phyloP scores from a whole-genome alignment of 2,113 vertebrate genomes.

The Cettia cetti region DNA sequence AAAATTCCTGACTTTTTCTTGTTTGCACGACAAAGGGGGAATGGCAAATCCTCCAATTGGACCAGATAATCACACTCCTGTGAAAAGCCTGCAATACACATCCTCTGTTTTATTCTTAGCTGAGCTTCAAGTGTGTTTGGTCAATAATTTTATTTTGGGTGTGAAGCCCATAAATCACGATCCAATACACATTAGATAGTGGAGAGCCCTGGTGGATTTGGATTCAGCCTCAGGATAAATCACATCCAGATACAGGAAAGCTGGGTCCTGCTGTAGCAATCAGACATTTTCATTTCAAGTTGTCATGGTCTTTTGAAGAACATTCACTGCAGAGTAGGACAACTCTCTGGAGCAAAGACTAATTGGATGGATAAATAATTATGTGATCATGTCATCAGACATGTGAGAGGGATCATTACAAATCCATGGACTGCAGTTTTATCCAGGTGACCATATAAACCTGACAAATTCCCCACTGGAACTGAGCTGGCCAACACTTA shows the following conservation, averaged over 20 bases:
- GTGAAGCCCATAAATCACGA: slow-evolving; percentile 62
- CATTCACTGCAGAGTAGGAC: not conserved
- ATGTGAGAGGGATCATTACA: not conserved
- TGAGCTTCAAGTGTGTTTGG: slow-evolving; percentile 81
- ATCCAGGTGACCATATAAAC: not conserved
- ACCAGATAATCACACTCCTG: slow-evolving; percentile 88
- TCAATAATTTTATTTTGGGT: slow-evolving; percentile 85
- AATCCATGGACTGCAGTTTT: not conserved
- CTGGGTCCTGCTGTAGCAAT: not conserved
- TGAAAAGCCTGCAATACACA: slow-evolving; percentile 92
- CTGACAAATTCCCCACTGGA: not conserved
- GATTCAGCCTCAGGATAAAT: slow-evolving; percentile 20
- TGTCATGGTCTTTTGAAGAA: not conserved
- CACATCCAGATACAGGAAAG: not conserved
- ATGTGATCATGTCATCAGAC: not conserved
- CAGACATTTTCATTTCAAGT: not conserved
- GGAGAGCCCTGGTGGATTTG: not conserved
- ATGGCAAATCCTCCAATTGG: slow-evolving; percentile 85
- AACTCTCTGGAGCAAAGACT: not conserved
- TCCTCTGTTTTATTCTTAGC: slow-evolving; percentile 66
- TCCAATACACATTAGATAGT: slow-evolving; percentile 54
- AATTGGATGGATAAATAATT: not conserved
- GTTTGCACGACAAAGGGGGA: slow-evolving; percentile 86
- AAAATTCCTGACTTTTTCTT: slow-evolving; percentile 82
- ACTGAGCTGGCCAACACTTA: not conserved